Evolutionary conservation across 1,140 invertebrate genomes (phyloP), one percentile per base, ranked within the genome.

Genomic region (Drosophila jambulina): DNA sequence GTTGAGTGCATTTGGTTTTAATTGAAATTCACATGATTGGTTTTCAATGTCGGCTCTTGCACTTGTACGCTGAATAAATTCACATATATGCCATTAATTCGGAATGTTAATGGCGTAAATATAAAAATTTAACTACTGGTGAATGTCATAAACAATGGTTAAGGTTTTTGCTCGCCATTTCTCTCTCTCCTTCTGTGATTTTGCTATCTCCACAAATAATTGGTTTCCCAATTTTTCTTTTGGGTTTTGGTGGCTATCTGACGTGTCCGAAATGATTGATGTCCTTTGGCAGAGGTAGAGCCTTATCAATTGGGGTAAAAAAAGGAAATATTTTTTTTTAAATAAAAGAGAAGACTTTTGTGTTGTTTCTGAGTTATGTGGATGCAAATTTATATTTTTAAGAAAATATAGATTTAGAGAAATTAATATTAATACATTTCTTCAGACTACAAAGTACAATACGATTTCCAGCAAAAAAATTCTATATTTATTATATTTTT

Each of bases 81-180:
- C 21, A 42, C 59, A 48, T 46, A 64, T 25, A 71, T 43, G 36
- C 42, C 67, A 62, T 27, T 58, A 70, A 78, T 80, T 83, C 49
- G 65, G 43, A 60, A 87, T 83, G 75, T 71, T 77, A 87, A 56
- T 86, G 69, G 57, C 42, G 71, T 54, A 75, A 85, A 85, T 78
- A 88, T 82, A 54, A 80, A 80, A 80, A 67, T 78, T 77, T 74
- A 78, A 80, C 57, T 69, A 56, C 48, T 56, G 64, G 21, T 48
- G 61, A 75, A 57, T 58, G 64, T 27, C 63, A 70, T 64, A 62
- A 71, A 78, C 48, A 78, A 78, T 69, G 42, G 34, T 57, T 25
- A 60, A 61, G 49, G 46, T 19, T 15, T 34, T 32, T 13, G 2
- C 17, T 21, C 23, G 4, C 12, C 17, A 15, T 15, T 25, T 10